Base-by-base conservation (phyloP, 1,140 invertebrate genomes). In the Anoplophora glabripennis region DNA sequence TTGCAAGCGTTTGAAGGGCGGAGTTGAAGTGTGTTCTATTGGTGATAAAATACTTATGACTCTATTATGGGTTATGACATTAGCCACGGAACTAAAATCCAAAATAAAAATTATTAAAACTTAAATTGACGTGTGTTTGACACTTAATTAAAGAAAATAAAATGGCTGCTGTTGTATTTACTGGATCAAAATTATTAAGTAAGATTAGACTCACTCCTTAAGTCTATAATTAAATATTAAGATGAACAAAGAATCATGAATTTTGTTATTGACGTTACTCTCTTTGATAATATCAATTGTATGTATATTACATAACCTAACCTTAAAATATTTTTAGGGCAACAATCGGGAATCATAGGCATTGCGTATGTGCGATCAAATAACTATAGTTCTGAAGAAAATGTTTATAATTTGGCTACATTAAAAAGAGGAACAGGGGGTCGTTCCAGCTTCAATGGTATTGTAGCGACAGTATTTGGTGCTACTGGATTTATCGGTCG, bases 381-480 rank as follows among this genome's bases (percentile, higher is more conserved):
- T 44, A 44, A 54, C 11, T 54, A 54, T 12, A 54, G 52, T 21
- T 44, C 52, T 8, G 52, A 54, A 33, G 52, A 54, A 44, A 42
- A 21, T 3, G 52, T 21, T 4, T 54, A 54, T 21, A 84, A 83
- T 57, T 73, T 87, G n/a, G 73, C 85, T 33, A 74, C 78, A 5
- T 76, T 92, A 65, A 93, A 91, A 76, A 80, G 90, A 71, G 96
- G 95, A 15, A 93, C 91, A 38, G 96, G 96, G 35, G 96, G 96
- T 35, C 86, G 97, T 17, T 91, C 90, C 62, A 97, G 94, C 69
- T 99, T 99, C 72, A 99, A 90, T 80, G 97, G 98, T 0, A 85
- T 93, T 58, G 93, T 99, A 4, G 94, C 92, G 8, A 99, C 97
- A n/a, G 87, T 99, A 2, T 99, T 99, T 79, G 97, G 97, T 34